These are phyloP conservation scores for Watsonalla binaria DNA, from an alignment of 2,888 invertebrate species.

Conservation along the genomic window DNA sequence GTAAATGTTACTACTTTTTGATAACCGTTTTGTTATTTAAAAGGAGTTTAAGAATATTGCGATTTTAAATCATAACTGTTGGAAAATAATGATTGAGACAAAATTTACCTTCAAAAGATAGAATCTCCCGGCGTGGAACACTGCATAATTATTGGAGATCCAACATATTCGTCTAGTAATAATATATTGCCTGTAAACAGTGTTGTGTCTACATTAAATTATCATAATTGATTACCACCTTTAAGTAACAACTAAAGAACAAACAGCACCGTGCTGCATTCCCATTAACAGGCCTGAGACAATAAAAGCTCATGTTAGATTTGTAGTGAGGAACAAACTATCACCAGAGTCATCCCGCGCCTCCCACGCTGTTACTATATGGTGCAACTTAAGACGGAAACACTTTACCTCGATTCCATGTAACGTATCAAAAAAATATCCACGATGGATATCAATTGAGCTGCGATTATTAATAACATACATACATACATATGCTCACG, in stretches of 20 bases:
- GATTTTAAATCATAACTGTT: no score
- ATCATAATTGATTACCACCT: neutral
- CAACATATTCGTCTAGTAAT: no score
- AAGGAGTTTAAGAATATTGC: no score
- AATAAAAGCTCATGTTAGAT: constrained; percentile 12
- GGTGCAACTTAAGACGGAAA: neutral
- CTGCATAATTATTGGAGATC: no score
- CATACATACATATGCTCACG: no score
- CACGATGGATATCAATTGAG: no score
- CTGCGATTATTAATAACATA: no score
- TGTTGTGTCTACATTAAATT: neutral
- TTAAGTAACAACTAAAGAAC: neutral
- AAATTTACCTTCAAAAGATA: no score
- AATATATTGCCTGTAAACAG: neutral
- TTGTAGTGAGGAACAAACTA: constrained; percentile 16
- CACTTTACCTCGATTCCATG: neutral
- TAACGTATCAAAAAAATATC: neutral
- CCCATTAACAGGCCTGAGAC: constrained; percentile 8
- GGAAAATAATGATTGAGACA: no score
- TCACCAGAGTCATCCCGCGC: constrained; percentile 19
- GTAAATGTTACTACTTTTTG: no score
- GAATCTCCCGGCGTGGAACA: no score
- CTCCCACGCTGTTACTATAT: constrained; percentile 1
- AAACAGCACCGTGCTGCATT: neutral
- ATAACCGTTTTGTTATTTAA: no score